Conservation (phyloP, 2,113 vertebrate genomes). For the Promerops cafer region DNA sequence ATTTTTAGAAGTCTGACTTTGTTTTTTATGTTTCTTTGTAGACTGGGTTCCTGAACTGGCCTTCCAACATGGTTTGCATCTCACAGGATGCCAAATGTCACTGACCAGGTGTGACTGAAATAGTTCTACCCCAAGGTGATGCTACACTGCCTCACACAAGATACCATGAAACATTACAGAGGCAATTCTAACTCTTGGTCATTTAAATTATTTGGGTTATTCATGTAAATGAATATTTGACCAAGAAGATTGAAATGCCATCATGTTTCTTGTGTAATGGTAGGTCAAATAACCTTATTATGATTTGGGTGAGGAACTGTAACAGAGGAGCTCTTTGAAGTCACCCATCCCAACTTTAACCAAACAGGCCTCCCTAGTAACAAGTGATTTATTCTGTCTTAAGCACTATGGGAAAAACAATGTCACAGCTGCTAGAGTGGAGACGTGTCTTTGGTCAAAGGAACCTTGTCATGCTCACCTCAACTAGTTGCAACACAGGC, state of each 20-base stretch:
- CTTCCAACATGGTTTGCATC: not conserved
- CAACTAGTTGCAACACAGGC: not conserved
- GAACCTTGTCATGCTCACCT: not conserved
- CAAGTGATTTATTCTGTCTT: not conserved
- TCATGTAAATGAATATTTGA: not conserved
- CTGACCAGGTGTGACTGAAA: not conserved
- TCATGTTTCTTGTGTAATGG: not conserved
- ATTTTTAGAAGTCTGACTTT: not conserved
- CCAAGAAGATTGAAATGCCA: not conserved
- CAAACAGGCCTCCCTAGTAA: not conserved
- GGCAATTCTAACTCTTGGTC: not conserved
- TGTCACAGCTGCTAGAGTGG: not conserved
- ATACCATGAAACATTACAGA: not conserved
- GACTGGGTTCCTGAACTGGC: not conserved
- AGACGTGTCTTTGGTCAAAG: not conserved
- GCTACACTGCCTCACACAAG: accelerated
- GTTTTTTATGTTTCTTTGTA: not conserved
- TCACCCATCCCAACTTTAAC: not conserved
- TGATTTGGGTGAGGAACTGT: not conserved
- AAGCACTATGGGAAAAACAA: not conserved
- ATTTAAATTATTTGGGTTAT: not conserved
- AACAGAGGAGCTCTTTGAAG: not conserved
- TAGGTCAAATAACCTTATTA: not conserved
- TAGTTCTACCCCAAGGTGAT: not conserved
- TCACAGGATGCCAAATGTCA: not conserved